These are phyloP conservation scores for Myotis myotis DNA, from an alignment of 2,797 vertebrate species.

Conservation along the genomic window DNA sequence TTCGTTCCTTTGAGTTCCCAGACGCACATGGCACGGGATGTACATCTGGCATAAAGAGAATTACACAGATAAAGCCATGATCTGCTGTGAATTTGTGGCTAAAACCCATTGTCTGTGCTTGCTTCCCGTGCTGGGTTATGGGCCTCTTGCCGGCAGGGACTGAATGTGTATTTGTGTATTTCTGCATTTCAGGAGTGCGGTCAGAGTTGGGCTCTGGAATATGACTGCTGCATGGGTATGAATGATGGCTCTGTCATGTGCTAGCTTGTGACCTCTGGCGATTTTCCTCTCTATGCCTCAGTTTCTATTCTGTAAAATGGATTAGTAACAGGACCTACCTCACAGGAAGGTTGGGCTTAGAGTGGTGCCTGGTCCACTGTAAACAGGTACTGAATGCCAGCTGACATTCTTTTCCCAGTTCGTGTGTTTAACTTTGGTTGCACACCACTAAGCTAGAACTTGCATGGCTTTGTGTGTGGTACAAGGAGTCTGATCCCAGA, in stretches of 20 bases:
- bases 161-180: background rate
- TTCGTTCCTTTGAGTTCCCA: background rate
- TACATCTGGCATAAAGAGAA: background rate
- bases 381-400: background rate
- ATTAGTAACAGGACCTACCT: background rate
- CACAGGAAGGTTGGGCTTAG: background rate
- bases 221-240: background rate
- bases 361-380: background rate
- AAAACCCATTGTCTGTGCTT: background rate
- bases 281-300: background rate
- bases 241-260: background rate
- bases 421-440: slow-evolving; percentile 21
- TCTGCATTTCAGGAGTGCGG: background rate
- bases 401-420: background rate
- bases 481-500: background rate
- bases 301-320: background rate
- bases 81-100: background rate
- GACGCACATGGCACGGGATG: background rate
- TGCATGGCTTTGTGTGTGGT: background rate
- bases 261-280: background rate
- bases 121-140: background rate
- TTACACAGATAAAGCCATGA: background rate
- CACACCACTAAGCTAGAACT: background rate
- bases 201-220: background rate
- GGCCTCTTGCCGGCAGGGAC: background rate